These are phyloP conservation scores for Hybognathus amarus DNA, from an alignment of 2,797 vertebrate genomes.

Conservation along the genomic window DNA sequence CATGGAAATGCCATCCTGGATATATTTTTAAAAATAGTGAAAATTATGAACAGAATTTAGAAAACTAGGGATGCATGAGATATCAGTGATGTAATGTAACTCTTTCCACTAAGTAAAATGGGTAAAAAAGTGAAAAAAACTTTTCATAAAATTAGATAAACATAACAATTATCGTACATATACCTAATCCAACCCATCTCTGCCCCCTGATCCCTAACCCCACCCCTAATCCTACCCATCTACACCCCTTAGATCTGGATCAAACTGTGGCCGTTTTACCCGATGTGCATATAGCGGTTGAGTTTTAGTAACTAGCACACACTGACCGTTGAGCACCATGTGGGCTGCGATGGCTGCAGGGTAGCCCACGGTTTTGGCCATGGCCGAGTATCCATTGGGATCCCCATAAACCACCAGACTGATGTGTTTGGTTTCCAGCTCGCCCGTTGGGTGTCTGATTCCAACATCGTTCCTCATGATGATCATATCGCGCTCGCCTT, in stretches of 20 bases:
- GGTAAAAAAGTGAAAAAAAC: too few relatives aligned
- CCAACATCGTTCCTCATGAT: conserved; percentile 91
- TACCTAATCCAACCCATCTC: too few relatives aligned
- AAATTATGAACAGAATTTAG: neutral
- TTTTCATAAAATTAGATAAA: too few relatives aligned
- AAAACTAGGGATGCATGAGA: neutral
- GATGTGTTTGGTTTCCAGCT: conserved; percentile 90
- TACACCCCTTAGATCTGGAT: too few relatives aligned
- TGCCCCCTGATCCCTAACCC: too few relatives aligned
- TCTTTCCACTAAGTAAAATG: neutral
- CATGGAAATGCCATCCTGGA: neutral
- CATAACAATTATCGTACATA: too few relatives aligned
- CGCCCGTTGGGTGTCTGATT: conserved; percentile 89
- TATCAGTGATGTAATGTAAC: neutral
- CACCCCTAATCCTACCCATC: too few relatives aligned
- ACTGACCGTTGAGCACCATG: conserved; percentile 93
- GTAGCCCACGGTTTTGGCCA: conserved; percentile 97
- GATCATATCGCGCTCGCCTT: conserved; percentile 90
- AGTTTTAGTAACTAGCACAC: neutral
- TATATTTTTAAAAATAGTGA: neutral
- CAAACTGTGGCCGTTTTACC: neutral
- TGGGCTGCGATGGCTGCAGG: conserved; percentile 90
- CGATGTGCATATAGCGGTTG: neutral
- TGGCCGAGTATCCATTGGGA: conserved; percentile 88
- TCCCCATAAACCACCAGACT: conserved; percentile 93